Percentiles rank a stretch among this genome's conserved stretches.
These are phyloP conservation scores for Parapristionchus giblindavisi DNA, from an alignment of 2,888 invertebrate genomes.

Conservation along the genomic window DNA sequence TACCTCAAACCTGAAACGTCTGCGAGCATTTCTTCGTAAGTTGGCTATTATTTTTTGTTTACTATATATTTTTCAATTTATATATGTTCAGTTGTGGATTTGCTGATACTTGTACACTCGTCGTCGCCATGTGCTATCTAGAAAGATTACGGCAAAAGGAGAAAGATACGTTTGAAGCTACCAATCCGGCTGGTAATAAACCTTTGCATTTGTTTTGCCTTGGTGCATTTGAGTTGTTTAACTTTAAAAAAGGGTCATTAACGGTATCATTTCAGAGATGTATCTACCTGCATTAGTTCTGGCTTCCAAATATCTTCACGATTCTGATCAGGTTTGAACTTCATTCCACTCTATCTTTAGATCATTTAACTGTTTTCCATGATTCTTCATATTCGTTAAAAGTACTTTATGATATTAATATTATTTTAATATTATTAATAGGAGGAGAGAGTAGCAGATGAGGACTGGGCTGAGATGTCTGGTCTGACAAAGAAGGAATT, in stretches of 20 bases:
- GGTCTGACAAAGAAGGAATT: constrained; percentile 80
- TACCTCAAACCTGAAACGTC: constrained; percentile 65
- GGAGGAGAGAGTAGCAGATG: constrained; percentile 73
- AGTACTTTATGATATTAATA: not conserved
- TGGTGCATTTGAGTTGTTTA: too few species aligned
- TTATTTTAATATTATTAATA: not conserved
- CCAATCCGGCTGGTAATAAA: constrained; percentile 16
- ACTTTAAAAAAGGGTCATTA: too few species aligned
- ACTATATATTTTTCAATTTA: not conserved
- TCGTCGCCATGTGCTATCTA: constrained; percentile 90
- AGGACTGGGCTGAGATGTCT: constrained; percentile 90
- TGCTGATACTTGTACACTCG: constrained; percentile 89
- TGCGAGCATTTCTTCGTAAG: constrained; percentile 53
- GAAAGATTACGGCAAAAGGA: constrained; percentile 81
- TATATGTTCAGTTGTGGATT: constrained; percentile 80
- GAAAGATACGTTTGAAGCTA: constrained; percentile 66
- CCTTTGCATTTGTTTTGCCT: too few species aligned
- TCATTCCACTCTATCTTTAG: not conserved
- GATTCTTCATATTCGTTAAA: not conserved
- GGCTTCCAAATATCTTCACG: constrained; percentile 92
- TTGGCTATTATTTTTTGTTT: not conserved
- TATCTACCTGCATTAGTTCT: constrained; percentile 95
- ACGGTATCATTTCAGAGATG: constrained; percentile 78
- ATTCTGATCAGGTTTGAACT: constrained; percentile 79
- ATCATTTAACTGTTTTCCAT: not conserved